A percentile compares a stretch with the other conserved stretches of the same genome.
These are phyloP conservation scores for Melanotaenia trifasciata DNA, from an alignment of 2,797 vertebrate species.

Conservation along the genomic window DNA sequence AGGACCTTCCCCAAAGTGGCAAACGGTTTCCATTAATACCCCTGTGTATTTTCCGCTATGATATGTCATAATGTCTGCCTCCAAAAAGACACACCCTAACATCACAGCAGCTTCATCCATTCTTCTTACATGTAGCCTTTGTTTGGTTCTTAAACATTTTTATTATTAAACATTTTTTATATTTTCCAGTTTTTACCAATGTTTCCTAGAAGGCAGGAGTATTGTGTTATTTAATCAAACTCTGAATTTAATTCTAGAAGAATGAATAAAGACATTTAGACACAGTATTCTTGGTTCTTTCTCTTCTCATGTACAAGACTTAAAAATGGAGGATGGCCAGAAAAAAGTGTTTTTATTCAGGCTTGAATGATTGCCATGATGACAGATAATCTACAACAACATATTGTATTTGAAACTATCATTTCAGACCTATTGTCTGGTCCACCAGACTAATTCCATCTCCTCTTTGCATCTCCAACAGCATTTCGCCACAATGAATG, in stretches of 20 bases:
- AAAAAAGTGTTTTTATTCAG: not conserved
- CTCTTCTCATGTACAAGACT: not conserved
- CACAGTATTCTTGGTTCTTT: not conserved
- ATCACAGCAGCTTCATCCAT: not conserved
- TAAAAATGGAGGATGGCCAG: not conserved
- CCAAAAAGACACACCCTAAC: not conserved
- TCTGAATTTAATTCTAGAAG: not conserved
- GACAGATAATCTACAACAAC: not conserved
- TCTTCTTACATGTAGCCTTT: not conserved
- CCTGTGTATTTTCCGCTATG: not conserved
- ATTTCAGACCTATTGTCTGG: not conserved
- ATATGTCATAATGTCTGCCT: not conserved
- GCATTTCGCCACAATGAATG: constrained; percentile 98
- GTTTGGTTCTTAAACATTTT: not conserved
- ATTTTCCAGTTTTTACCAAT: not conserved
- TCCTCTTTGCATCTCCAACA: constrained; percentile 49
- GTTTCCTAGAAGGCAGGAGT: not conserved
- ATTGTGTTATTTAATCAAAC: not conserved
- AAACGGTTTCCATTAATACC: not conserved
- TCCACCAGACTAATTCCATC: not conserved
- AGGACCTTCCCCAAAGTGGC: not conserved
- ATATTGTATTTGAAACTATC: not conserved
- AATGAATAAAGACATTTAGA: not conserved
- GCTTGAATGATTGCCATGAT: not conserved
- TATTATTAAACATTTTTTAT: not conserved